A percentile compares a stretch with the other conserved stretches of the same genome.
These are phyloP conservation scores for Diacarnus erythraeanus DNA, from an alignment of 37 sponge, comb jelly and placozoan genomes.

Conservation along the genomic window DNA sequence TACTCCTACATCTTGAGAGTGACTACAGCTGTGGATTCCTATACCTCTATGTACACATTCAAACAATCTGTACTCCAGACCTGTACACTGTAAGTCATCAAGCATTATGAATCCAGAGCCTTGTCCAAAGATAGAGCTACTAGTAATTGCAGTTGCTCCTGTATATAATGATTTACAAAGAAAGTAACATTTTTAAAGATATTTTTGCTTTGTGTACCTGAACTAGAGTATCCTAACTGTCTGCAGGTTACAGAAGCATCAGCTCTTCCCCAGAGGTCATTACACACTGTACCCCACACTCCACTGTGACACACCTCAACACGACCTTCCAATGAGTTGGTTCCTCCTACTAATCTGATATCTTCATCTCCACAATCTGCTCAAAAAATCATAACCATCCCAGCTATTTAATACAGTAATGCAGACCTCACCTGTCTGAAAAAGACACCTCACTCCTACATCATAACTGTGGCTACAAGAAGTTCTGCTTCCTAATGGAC, in stretches of 20 bases:
- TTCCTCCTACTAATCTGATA: not conserved
- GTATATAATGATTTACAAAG: not conserved
- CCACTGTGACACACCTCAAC: not conserved
- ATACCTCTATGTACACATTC: conserved; percentile 24
- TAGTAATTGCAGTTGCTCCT: conserved; percentile 4
- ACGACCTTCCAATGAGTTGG: not conserved
- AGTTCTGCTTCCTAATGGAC: not conserved
- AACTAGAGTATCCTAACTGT: not conserved
- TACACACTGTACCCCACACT: conserved; percentile 20
- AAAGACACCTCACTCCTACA: not conserved
- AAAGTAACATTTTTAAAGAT: not conserved
- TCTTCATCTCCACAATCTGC: not conserved
- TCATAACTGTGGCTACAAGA: not conserved
- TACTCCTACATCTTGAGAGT: conserved; percentile 51
- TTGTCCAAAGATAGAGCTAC: not conserved
- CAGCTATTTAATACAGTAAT: not conserved
- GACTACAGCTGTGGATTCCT: conserved; percentile 18
- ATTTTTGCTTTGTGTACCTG: not conserved
- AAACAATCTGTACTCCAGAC: conserved; percentile 6
- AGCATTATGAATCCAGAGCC: not conserved
- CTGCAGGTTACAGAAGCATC: conserved; percentile 5
- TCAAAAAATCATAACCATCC: not conserved
- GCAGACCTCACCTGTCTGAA: not conserved
- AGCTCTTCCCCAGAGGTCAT: not conserved
- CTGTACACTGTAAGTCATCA: not conserved